These are phyloP conservation scores for Phoebastria nigripes DNA, from an alignment of 2,797 vertebrate species.

Conservation along the genomic window DNA sequence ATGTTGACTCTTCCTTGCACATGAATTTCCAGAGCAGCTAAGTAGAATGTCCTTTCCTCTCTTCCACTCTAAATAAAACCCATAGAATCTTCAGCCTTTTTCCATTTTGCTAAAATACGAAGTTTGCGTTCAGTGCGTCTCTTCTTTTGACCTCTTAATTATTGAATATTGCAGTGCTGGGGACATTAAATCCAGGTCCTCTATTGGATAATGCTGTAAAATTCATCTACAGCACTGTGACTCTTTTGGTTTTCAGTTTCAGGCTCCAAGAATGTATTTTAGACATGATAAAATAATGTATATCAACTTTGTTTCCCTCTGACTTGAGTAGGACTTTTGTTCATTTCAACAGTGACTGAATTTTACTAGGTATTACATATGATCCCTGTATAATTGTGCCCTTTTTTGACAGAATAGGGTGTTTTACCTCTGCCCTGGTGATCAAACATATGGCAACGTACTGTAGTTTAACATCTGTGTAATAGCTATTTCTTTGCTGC, in stretches of 20 bases:
- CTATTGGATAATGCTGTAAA: neutral
- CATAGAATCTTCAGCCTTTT: neutral
- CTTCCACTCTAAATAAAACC: neutral
- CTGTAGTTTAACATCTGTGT: slow-evolving; percentile 19
- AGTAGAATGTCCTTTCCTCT: neutral
- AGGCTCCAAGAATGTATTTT: neutral
- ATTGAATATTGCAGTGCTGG: neutral
- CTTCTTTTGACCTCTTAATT: slow-evolving; percentile 1
- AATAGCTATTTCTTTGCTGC: slow-evolving; percentile 52
- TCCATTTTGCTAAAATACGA: neutral
- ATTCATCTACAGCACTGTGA: neutral
- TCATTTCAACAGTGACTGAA: neutral
- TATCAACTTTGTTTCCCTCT: neutral
- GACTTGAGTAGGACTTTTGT: neutral
- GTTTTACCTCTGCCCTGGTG: slow-evolving; percentile 28
- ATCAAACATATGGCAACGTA: slow-evolving; percentile 35
- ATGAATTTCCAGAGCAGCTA: neutral
- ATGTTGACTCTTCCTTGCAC: neutral
- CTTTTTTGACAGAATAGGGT: neutral
- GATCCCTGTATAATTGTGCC: neutral
- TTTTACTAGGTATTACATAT: neutral
- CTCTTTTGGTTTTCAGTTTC: neutral
- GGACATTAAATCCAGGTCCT: slow-evolving; percentile 9
- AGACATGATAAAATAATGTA: neutral
- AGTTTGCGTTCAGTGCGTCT: neutral